phyloP scores from a whole-genome alignment of 2,113 vertebrate species.

The Heteronetta atricapilla region DNA sequence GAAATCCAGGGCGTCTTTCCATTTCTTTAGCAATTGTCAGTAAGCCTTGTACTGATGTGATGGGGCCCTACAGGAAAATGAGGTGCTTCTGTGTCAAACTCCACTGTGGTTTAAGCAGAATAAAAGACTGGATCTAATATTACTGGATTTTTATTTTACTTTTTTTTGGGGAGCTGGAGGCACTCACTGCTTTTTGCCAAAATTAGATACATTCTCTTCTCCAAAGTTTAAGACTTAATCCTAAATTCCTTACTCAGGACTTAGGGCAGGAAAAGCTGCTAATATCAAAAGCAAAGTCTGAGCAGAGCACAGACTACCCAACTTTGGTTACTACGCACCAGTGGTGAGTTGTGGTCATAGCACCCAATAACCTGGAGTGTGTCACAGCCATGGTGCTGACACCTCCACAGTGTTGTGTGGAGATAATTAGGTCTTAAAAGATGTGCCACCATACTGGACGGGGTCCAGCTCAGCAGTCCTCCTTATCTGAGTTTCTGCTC shows the following conservation, averaged over 20 bases:
- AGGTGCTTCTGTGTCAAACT: not conserved
- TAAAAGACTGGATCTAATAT: not conserved
- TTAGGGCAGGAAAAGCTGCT: not conserved
- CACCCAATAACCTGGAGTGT: not conserved
- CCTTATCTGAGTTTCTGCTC: not conserved
- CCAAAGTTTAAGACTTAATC: not conserved
- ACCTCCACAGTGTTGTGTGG: not conserved
- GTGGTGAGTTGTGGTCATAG: not conserved
- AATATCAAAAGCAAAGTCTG: not conserved
- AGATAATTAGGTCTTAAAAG: not conserved
- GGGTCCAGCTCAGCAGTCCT: not conserved
- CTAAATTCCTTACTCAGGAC: not conserved
- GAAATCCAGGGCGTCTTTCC: not conserved
- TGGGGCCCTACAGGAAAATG: not conserved
- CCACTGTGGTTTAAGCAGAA: not conserved
- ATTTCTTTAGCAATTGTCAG: not conserved
- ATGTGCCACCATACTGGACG: not conserved
- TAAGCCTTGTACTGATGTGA: not conserved
- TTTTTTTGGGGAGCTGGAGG: not conserved
- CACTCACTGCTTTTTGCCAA: not conserved
- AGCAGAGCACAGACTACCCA: not conserved
- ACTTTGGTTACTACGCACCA: accelerated
- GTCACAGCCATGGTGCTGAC: not conserved
- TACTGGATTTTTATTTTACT: not conserved
- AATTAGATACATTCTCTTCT: not conserved